Evolutionary conservation across 1,140 invertebrate species (phyloP).

Genomic region (Wiebesia pumilae): DNA sequence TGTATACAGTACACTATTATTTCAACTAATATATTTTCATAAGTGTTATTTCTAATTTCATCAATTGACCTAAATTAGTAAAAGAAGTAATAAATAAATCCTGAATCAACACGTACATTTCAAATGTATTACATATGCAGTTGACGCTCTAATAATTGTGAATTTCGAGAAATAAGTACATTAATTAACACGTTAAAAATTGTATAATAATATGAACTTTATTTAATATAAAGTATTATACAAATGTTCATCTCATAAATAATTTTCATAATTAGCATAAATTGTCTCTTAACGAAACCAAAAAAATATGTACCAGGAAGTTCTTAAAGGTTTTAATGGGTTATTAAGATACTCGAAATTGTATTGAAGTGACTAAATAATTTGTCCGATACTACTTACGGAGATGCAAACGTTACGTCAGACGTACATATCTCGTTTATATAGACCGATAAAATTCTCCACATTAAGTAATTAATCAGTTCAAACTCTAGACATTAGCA

Average conservation of each 20-base stretch:
- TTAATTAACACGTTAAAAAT: background rate
- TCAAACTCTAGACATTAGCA: background rate
- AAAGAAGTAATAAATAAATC: no score
- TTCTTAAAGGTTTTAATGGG: conserved; percentile 38
- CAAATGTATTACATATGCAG: no score
- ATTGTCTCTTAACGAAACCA: background rate
- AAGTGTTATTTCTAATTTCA: no score
- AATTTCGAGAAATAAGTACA: no score
- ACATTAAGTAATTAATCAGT: background rate
- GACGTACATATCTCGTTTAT: background rate
- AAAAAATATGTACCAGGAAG: conserved; percentile 31
- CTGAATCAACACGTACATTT: no score
- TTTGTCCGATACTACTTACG: conserved; percentile 20
- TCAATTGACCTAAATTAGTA: no score
- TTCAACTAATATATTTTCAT: no score
- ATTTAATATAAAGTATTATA: background rate
- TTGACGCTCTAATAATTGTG: no score
- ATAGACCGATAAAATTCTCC: conserved; percentile 7
- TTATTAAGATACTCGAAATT: conserved; percentile 22
- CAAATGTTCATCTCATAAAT: background rate
- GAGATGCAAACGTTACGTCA: background rate
- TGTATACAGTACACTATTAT: no score
- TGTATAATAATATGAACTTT: background rate
- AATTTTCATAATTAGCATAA: conserved; percentile 21
- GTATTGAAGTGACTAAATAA: conserved; percentile 40